A percentile compares a stretch with the other conserved stretches of the same genome.
Evolutionary conservation across 2,113 vertebrate species (phyloP).

Genomic region (Nothoprocta perdicaria): DNA sequence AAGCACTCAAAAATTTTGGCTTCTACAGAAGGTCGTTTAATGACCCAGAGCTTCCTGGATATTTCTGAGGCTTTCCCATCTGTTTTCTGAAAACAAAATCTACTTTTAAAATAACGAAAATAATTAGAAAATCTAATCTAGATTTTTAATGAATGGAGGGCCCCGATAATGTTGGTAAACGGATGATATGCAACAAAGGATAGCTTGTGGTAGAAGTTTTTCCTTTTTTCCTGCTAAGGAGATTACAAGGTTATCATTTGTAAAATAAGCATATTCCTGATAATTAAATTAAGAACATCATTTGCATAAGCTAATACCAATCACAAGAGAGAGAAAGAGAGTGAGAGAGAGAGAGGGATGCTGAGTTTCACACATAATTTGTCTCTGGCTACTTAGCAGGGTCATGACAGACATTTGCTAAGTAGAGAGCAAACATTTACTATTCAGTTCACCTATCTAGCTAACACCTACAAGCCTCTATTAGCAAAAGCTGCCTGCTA

Average conservation of each 20-base stretch:
- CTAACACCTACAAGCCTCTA: neutral
- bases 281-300: slow-evolving; percentile 68
- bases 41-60: neutral
- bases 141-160: neutral
- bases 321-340: slow-evolving; percentile 30
- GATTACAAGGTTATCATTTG: slow-evolving; percentile 71
- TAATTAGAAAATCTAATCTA: neutral
- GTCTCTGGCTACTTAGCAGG: slow-evolving; percentile 62
- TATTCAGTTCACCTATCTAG: slow-evolving; percentile 14
- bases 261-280: slow-evolving; percentile 71
- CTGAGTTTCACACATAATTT: slow-evolving; percentile 73
- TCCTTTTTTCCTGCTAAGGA: neutral
- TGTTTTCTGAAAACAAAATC: neutral
- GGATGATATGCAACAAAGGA: neutral
- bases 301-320: slow-evolving; percentile 65
- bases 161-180: neutral
- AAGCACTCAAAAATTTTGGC: neutral
- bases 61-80: neutral
- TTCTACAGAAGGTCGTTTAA: neutral
- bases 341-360: slow-evolving; percentile 12
- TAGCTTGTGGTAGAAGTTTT: neutral
- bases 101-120: neutral
- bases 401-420: slow-evolving; percentile 55
- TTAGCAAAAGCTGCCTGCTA: slow-evolving; percentile 26
- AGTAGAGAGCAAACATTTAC: slow-evolving; percentile 47